phyloP scores from a whole-genome alignment of 2,797 vertebrate species.

The Hipposideros larvatus region DNA sequence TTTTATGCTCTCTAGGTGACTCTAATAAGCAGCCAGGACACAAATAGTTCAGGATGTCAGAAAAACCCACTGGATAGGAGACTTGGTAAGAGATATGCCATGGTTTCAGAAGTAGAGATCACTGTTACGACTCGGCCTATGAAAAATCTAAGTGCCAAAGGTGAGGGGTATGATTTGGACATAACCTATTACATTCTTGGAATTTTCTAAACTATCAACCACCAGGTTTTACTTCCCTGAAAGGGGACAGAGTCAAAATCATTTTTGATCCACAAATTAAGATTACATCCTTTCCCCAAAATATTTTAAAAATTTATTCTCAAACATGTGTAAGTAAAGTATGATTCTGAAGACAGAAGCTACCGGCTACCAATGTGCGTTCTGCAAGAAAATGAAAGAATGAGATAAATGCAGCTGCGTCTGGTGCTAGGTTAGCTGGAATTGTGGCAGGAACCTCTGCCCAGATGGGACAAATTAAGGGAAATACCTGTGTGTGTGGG shows the following conservation, averaged over 20 bases:
- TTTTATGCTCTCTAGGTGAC: not conserved
- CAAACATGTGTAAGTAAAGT: not conserved
- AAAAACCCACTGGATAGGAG: not conserved
- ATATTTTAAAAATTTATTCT: slow-evolving; percentile 1
- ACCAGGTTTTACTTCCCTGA: slow-evolving; percentile 33
- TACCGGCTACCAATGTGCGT: not conserved
- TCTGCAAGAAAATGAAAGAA: not conserved
- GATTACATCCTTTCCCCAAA: not conserved
- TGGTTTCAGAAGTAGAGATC: not conserved
- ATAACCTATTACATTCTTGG: not conserved
- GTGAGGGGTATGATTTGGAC: not conserved
- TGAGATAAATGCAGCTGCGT: not conserved
- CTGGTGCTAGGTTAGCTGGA: not conserved
- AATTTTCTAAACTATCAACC: slow-evolving; percentile 38
- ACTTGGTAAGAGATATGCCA: not conserved
- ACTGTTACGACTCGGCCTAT: not conserved
- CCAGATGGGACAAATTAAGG: slow-evolving; percentile 12
- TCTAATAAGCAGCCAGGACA: not conserved
- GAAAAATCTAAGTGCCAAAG: not conserved
- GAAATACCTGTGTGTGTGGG: not conserved
- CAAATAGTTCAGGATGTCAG: not conserved
- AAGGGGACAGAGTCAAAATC: not conserved
- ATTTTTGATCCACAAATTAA: not conserved
- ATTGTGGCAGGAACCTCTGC: slow-evolving; percentile 27
- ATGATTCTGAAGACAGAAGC: slow-evolving; percentile 13